Conservation (phyloP, 2,797 vertebrate genomes). For the Notoglanidium macrostoma region DNA sequence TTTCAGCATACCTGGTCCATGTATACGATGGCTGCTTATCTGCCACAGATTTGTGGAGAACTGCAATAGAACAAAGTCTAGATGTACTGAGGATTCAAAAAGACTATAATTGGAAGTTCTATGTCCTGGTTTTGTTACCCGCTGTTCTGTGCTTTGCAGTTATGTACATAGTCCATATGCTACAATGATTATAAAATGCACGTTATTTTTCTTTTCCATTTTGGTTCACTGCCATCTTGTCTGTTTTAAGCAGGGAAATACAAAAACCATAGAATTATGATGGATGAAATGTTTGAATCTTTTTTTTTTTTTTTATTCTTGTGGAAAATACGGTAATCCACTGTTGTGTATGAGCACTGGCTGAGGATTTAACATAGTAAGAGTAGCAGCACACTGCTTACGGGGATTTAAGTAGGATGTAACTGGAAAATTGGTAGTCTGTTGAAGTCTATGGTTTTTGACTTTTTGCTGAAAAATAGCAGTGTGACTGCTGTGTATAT, state of each 20-base stretch:
- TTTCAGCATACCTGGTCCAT: not conserved
- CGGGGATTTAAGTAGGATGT: not conserved
- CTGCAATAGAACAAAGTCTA: conserved; percentile 13
- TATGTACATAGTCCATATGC: conserved; percentile 21
- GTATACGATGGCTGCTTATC: not conserved
- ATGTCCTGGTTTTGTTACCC: not conserved
- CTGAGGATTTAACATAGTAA: not conserved
- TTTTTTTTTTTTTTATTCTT: not conserved
- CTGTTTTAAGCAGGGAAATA: conserved; percentile 22
- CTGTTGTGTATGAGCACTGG: conserved; percentile 16
- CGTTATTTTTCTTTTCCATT: conserved; percentile 9
- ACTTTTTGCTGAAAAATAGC: conserved; percentile 13
- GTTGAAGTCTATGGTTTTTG: conserved; percentile 33
- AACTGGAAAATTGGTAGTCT: not conserved
- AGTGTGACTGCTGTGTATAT: conserved; percentile 19
- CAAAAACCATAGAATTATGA: conserved; percentile 38
- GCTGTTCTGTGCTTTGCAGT: not conserved
- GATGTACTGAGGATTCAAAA: not conserved
- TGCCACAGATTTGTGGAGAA: conserved; percentile 1
- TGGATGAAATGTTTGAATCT: not conserved
- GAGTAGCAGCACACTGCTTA: not conserved
- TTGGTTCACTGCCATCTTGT: conserved; percentile 22
- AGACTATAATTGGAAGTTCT: not conserved
- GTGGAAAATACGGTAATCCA: not conserved
- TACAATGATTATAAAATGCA: conserved; percentile 14